Percentiles rank a stretch among this genome's conserved stretches.
Conservation (phyloP, 2,797 vertebrate species). For the Phrynocephalus vlangalii region DNA sequence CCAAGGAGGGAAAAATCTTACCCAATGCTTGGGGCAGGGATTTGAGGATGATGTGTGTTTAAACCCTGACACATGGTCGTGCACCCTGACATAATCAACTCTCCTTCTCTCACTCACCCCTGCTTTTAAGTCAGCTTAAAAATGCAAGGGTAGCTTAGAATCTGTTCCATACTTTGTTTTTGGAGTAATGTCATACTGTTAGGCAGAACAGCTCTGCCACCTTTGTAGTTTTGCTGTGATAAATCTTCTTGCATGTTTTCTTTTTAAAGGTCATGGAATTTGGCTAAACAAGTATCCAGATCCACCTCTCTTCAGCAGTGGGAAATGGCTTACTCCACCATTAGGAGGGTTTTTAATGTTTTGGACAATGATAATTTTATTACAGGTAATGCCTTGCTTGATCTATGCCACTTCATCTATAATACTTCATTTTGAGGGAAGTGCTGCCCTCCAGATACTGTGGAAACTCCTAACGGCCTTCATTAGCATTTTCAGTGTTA, state of each 20-base stretch:
- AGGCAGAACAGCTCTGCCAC: constrained; percentile 1
- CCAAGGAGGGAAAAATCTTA: too few species aligned
- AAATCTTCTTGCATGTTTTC: not conserved
- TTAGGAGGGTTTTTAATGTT: constrained; percentile 92
- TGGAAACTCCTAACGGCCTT: not conserved
- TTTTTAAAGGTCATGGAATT: constrained; percentile 87
- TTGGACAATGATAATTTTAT: constrained; percentile 97
- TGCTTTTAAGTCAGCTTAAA: too few species aligned
- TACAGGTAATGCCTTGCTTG: constrained; percentile 85
- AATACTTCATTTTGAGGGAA: not conserved
- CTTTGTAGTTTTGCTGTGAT: constrained; percentile 45
- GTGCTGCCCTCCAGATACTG: not conserved
- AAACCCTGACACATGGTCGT: too few species aligned
- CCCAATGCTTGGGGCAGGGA: too few species aligned
- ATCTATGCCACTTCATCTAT: not conserved
- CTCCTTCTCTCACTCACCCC: too few species aligned
- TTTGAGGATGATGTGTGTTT: too few species aligned
- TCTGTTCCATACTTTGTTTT: not conserved
- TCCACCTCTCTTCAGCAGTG: constrained; percentile 79
- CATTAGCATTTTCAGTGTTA: not conserved
- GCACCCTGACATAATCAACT: too few species aligned
- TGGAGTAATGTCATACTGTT: not conserved
- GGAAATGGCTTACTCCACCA: constrained; percentile 72
- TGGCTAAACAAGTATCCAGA: constrained; percentile 82
- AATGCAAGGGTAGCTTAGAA: not conserved